Base-by-base conservation (phyloP, 2,113 vertebrate species). In the Chaenocephalus aceratus region DNA sequence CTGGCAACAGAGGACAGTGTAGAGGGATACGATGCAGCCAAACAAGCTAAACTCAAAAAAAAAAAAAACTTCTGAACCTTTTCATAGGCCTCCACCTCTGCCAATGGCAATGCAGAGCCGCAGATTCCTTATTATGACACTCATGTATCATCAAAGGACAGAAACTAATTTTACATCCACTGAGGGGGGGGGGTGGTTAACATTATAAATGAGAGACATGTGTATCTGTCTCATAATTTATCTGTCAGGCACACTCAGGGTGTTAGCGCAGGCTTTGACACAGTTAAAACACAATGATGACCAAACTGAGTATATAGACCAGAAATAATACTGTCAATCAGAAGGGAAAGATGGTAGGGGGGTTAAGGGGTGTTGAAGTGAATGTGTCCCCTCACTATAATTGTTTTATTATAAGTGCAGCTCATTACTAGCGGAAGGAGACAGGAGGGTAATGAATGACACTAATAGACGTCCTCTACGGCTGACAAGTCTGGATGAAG, bases 391-490 rank as follows among this genome's bases (percentile, higher is more conserved):
- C 68, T 64, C 54, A 59, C 73, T 84, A 85, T 92, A 89, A 93
- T 91, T 86, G 85, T 86, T 89, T 91, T 76, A 88, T 88, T 77
- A 84, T 57, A 78, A 70, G 68, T 51, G 75, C 21, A 73, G 77
- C 82, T 92, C 83, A 93, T 94, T 91, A 91, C 66, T 74, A 86
- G 64, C 45, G 5, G 65, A 68, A n/a, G 72, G 69, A 82, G 79
- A 85, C 51, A 21, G 72, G 45, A 80, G 79, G 85, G 53, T 86
- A 87, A 93, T 91, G 84, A 89, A 89, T 79, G 79, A 81, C 76
- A 80, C 59, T 65, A 78, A 84, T 80, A 41, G 80, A 86, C 52
- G 59, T 77, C 83, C 79, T 85, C 63, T 56, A 61, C 3, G 21
- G 61, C 68, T 82, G 90, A 88, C 80, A 77, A 86, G 60, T 10